Conservation (phyloP, 2,888 invertebrate species). For the Ormyrus thymus region DNA sequence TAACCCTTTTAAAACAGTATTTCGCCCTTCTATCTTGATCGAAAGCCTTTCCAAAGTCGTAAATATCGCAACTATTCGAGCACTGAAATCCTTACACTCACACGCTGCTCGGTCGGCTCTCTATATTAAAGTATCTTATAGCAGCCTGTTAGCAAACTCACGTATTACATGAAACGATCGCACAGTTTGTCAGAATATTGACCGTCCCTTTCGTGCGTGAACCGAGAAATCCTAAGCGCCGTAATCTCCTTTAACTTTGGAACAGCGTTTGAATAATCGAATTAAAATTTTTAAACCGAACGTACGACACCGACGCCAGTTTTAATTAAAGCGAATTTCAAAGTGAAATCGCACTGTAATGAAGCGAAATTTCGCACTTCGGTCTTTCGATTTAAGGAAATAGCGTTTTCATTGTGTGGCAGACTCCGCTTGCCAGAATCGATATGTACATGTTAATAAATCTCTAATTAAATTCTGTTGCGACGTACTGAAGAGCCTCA, state of each 20-base stretch:
- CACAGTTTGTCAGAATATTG: constrained; percentile 15
- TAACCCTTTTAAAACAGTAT: too few relatives aligned
- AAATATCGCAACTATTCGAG: constrained; percentile 14
- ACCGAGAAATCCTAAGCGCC: neutral
- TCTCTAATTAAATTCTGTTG: constrained; percentile 28
- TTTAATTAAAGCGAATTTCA: too few relatives aligned
- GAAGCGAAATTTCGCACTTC: too few relatives aligned
- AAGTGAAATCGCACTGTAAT: too few relatives aligned
- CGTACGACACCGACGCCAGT: too few relatives aligned
- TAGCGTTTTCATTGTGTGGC: too few relatives aligned
- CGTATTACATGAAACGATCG: neutral
- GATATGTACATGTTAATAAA: constrained; percentile 1
- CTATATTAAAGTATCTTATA: constrained; percentile 3
- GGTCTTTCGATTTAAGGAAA: too few relatives aligned
- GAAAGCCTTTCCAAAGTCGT: neutral
- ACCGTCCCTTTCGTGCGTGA: neutral
- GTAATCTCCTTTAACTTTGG: too few relatives aligned
- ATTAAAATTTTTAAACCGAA: too few relatives aligned
- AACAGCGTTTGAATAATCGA: too few relatives aligned
- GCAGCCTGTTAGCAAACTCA: constrained; percentile 27
- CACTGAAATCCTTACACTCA: constrained; percentile 5
- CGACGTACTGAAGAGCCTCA: neutral
- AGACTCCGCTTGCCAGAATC: too few relatives aligned
- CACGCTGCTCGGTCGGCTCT: neutral
- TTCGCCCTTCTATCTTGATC: too few relatives aligned